Base-by-base conservation (phyloP, 2,113 vertebrate species). In the Osmerus mordax region DNA sequence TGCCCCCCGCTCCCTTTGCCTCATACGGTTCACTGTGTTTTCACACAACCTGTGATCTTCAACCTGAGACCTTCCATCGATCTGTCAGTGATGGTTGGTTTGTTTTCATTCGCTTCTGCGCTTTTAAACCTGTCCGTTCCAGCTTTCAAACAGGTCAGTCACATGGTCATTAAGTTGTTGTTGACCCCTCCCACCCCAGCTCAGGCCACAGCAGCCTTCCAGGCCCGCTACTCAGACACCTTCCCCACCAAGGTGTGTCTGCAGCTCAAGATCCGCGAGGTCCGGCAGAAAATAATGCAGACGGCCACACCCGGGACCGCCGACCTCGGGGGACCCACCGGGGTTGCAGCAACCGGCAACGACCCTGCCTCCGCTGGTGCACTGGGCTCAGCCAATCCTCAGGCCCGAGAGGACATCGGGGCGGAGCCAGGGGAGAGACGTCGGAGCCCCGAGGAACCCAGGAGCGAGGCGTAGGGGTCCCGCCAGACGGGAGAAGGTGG, bases 201-300 rank as follows among this genome's bases (percentile, higher is more conserved):
- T 86, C 96, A 96, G 89, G 93, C 95, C 83, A 97, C 96, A 0
- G 95, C 95, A 8, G 94, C 94, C 51, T 97, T 97, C 88, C 96
- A 97, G 91, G 91, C 93, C 0, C 95, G 95, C 67, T 95, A 92
- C 72, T 92, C 93, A 0, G 96, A 97, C 86, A 97, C 96, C 51
- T 97, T 97, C 84, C 95, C 96, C 69, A 94, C 90, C 77, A 97
- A 97, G 84, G 91, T 96, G 58, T 96, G 95, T 79, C 89, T 97
- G 83, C 96, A 97, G 87, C 85, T 97, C 78, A 97, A 97, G 91
- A 97, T 97, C 82, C 93, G 96, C 0, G 96, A 97, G 69, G 96
- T 97, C 52, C 92, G 96, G 41, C 96, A 97, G 92, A 97, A 97
- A 90, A 97, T 97, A 87, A 97, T 97, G 96, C 96, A 97, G 90